Evolutionary conservation across 2,888 invertebrate species (phyloP), one percentile per base, ranked within the genome.

Genomic region (Gasteruption jaculator): DNA sequence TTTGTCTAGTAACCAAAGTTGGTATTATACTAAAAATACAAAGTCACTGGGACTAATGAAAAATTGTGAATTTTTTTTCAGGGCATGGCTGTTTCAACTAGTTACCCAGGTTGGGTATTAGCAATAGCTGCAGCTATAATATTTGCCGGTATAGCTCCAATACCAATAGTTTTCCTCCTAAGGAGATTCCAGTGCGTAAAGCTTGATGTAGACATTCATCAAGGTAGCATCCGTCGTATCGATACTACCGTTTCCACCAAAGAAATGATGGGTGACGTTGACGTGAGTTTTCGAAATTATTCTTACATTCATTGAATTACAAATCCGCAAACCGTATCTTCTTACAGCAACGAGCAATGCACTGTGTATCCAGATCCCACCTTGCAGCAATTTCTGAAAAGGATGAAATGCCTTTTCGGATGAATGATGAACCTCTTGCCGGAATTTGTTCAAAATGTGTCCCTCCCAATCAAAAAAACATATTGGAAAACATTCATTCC

Each of bases 261-360:
- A 71, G 91, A 91, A 72, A 93, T 93, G 92, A 91, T 93, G 77
- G 89, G 86, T 50, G 91, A 91, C 59, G 89, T 90, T 60, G 91
- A 91, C 71, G 91, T 91, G 72, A 86, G 88, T 85, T 50, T 19
- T 32, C n/a, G n/a, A n/a, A n/a, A n/a, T n/a, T n/a, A n/a, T n/a
- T n/a, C n/a, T n/a, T n/a, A n/a, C n/a, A n/a, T n/a, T n/a, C n/a
- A n/a, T n/a, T n/a, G n/a, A n/a, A n/a, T n/a, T n/a, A n/a, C n/a
- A n/a, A n/a, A n/a, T n/a, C n/a, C n/a, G n/a, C n/a, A n/a, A n/a
- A n/a, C n/a, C n/a, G n/a, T n/a, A n/a, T n/a, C n/a, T n/a, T n/a
- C n/a, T n/a, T n/a, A n/a, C n/a, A n/a, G n/a, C n/a, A n/a, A n/a
- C n/a, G n/a, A n/a, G n/a, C n/a, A n/a, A n/a, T n/a, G n/a, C n/a